Evolutionary conservation across 1,140 invertebrate species (phyloP).

Genomic region (Bombus cullumanus): DNA sequence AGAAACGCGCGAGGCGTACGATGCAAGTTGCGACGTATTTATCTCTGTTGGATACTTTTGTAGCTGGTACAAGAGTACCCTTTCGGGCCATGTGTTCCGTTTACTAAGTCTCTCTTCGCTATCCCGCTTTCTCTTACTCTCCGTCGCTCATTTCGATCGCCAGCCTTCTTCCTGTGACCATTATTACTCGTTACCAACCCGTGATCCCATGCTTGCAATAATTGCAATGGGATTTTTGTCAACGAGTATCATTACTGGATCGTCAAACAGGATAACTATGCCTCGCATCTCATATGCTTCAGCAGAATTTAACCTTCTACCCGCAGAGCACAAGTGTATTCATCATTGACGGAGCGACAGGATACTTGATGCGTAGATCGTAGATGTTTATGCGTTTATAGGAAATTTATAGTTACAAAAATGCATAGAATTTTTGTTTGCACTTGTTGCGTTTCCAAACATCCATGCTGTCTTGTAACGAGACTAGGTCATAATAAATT

Average conservation of each 20-base stretch:
- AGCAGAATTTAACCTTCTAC: neutral
- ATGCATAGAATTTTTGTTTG: neutral
- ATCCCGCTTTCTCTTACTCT: constrained; percentile 56
- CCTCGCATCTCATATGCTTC: too few relatives aligned
- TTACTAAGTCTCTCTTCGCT: constrained; percentile 60
- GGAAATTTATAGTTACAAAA: neutral
- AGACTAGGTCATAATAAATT: too few relatives aligned
- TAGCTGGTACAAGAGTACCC: constrained; percentile 74
- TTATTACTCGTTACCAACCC: constrained; percentile 26
- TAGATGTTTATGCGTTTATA: neutral
- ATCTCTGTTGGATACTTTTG: constrained; percentile 83
- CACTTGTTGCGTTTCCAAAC: neutral
- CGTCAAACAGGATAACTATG: neutral
- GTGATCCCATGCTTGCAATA: constrained; percentile 32
- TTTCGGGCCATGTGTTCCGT: constrained; percentile 79
- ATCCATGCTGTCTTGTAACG: too few relatives aligned
- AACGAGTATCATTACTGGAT: constrained; percentile 9
- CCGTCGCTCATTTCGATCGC: constrained; percentile 7
- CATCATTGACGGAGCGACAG: neutral
- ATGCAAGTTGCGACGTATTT: constrained; percentile 79
- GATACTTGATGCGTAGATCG: too few relatives aligned
- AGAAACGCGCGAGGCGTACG: constrained; percentile 64
- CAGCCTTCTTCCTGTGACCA: neutral
- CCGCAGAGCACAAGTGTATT: neutral
- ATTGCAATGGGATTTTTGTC: constrained; percentile 36